These are phyloP conservation scores for Corydoras sp. DNA, from an alignment of 2,113 vertebrate species.

Conservation along the genomic window DNA sequence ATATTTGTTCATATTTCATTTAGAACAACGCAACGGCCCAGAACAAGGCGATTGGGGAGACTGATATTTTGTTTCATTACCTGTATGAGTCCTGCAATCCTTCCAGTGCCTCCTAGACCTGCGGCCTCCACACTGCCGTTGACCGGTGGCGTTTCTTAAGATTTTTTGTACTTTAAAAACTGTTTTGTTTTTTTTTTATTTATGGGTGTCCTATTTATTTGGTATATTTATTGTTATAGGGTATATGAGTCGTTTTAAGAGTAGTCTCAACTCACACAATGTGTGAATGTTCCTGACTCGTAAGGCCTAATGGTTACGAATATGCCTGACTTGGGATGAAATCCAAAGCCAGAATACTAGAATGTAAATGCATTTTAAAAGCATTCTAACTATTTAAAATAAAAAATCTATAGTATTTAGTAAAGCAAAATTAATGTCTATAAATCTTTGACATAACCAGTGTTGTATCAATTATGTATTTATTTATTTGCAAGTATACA, in stretches of 20 bases:
- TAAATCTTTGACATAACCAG: neutral
- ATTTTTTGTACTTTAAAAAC: constrained; percentile 11
- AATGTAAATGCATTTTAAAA: constrained; percentile 50
- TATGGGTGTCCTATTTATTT: constrained; percentile 40
- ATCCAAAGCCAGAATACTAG: constrained; percentile 14
- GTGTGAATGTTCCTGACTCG: constrained; percentile 13
- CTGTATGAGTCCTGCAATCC: constrained; percentile 39
- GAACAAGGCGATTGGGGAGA: constrained; percentile 73
- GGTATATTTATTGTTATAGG: constrained; percentile 32
- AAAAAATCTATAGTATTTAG: no score
- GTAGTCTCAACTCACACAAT: constrained; percentile 6
- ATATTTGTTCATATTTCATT: neutral
- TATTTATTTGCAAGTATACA: constrained; percentile 27
- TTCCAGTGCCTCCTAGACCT: neutral
- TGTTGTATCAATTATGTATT: neutral
- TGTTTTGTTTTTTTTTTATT: constrained; percentile 25
- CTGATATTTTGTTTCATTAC: constrained; percentile 68
- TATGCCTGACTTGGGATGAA: constrained; percentile 24
- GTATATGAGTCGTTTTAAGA: constrained; percentile 11
- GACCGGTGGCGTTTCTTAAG: neutral
- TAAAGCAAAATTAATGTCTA: neutral
- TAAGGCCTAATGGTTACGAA: constrained; percentile 26
- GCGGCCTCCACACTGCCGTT: neutral
- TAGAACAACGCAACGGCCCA: constrained; percentile 46
- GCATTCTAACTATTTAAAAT: constrained; percentile 27